These are phyloP conservation scores for Smittia aterrima DNA, from an alignment of 2,888 invertebrate species.

Conservation along the genomic window DNA sequence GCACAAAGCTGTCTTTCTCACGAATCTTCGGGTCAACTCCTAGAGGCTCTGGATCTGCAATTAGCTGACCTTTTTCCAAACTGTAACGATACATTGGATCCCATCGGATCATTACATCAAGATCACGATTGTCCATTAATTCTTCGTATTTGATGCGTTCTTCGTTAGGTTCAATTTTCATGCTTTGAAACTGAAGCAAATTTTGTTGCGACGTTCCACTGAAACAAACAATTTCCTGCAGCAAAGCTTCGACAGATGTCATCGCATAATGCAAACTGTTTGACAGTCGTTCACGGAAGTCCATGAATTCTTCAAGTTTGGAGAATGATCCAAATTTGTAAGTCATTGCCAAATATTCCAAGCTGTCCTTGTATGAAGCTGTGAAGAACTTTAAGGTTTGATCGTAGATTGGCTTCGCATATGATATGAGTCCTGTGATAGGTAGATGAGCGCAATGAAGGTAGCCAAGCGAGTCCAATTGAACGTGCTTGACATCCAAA, in stretches of 20 bases:
- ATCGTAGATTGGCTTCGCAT: conserved; percentile 69
- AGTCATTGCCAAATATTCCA: conserved; percentile 86
- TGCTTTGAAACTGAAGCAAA: conserved; percentile 57
- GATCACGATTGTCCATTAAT: conserved; percentile 73
- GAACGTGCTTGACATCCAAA: conserved; percentile 89
- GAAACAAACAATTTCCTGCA: conserved; percentile 64
- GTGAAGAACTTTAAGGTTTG: conserved; percentile 82
- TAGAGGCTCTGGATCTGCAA: background rate
- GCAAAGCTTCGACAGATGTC: conserved; percentile 65
- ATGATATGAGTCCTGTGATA: conserved; percentile 67
- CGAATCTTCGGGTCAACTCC: conserved; percentile 47
- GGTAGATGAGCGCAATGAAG: conserved; percentile 73
- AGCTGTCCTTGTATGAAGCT: conserved; percentile 84
- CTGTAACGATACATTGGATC: conserved; percentile 58
- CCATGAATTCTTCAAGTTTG: conserved; percentile 86
- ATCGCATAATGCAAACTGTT: conserved; percentile 76
- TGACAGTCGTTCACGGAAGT: conserved; percentile 75
- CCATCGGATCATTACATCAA: conserved; percentile 68
- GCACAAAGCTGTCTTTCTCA: conserved; percentile 49
- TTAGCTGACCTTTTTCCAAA: conserved; percentile 48
- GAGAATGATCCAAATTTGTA: conserved; percentile 94
- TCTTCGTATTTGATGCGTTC: conserved; percentile 62
- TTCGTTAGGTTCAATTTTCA: conserved; percentile 61
- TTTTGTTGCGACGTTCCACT: conserved; percentile 52
- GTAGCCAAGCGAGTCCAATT: conserved; percentile 88